Evolutionary conservation across 2,888 invertebrate genomes (phyloP), one percentile per base, ranked within the genome.

Genomic region (Heliconius erato): DNA sequence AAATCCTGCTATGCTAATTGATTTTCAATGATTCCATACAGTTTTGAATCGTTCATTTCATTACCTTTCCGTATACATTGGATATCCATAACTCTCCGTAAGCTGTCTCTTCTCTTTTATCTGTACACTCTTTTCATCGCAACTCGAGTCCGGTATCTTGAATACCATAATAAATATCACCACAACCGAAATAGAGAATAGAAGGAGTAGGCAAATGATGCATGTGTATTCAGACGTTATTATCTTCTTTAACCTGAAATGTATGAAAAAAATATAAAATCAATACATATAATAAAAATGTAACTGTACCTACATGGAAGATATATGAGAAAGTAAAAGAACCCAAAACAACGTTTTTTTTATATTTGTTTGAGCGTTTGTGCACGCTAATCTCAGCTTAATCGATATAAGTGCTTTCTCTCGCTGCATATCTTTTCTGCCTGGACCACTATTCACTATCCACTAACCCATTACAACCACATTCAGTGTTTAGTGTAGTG

Each of bases 181-280:
- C 0, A 88, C 59, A 0, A 92, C 88, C 0, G 92, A 91, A 0
- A 92, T 79, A 0, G 86, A 76, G 84, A 94, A 92, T 0, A 93
- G 19, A 0, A 92, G 32, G 0, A 89, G 76, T 0, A 94, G 87
- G 7, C 91, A 92, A 0, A 84, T 87, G 0, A 93, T 84, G 76
- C 94, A 92, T 0, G 91, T 87, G 82, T 91, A 92, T 44, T 94
- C 92, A 0, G 92, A 91, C 4, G 86, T 87, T 0, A 90, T 77
- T 0, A 94, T 80, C 23, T 88, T 91, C 76, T 91, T 92, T 3
- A 94, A 82, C 0, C 94, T 94, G 89, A 7, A 72, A 72, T 26
- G 5, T 44, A 26, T 44, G 12, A 63, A n/a, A 23, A 3, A 11
- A n/a, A 1, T 44, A 63, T 16, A 19, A 23, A 67, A 9, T 19